Base-by-base conservation (phyloP, 2,888 invertebrate genomes). In the Augochlorella aurata region DNA sequence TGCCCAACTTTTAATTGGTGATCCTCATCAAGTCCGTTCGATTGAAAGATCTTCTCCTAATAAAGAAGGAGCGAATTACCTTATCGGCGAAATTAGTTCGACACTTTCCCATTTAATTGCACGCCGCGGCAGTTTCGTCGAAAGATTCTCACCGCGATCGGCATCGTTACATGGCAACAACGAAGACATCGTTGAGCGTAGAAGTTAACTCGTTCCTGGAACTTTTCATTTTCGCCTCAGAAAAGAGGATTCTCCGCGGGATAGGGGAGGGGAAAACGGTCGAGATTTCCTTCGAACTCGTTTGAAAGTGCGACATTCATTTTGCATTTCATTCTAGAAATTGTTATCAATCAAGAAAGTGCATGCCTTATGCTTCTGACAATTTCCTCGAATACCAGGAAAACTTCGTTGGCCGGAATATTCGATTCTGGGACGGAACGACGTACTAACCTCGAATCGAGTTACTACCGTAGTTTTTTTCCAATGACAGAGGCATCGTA, bases 321-420 rank as follows among this genome's bases (percentile, higher is more conserved):
- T 85, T 85, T 82, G 86, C 86, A 88, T 86, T 84, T 86, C 75
- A 73, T 77, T 74, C 77, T 18, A 50, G 82, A 84, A 77, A 86
- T 83, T 78, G 78, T 87, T 87, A 87, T 87, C 87, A 87, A 83
- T 86, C 81, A 65, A 65, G 49, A 18, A 63, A 72, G 81, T 72
- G 58, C 69, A 67, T 24, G 74, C 76, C 77, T 74, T 78, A 77
- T 50, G 73, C 78, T 65, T 63, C 58, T 24, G 65, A 79, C 70
- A 77, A 83, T 87, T 83, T 61, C 61, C 61, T 16, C 77, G 44
- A 66, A 83, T 78, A 52, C 52, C 50, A 24, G 45, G 70, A 21
- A 77, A 38, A 77, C 65, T 72, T 73, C n/a, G 18, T 83, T 78
- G 9, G 18, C 12, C 61, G 66, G 44, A 58, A 74, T 79, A 80